Evolutionary conservation across 2,113 vertebrate species (phyloP), one percentile per base, ranked within the genome.

Genomic region (Stercorarius parasiticus): DNA sequence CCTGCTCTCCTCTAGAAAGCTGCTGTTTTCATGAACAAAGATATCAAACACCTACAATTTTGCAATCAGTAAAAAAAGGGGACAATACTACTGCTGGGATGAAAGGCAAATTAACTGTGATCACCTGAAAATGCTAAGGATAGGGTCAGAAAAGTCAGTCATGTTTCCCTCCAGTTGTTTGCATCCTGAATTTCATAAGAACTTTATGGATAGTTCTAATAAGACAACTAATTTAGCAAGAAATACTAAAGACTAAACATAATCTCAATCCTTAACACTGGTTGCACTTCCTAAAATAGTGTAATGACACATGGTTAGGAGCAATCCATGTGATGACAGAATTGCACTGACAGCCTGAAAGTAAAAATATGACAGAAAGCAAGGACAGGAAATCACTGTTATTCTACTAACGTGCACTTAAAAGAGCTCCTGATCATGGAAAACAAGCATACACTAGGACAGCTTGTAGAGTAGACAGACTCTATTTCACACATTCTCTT

Each of bases 231-330:
- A 86, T 42, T 43, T 50, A 91, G n/a, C n/a, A 67, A 85, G 40
- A 88, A 82, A 56, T 50, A 87, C 38, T 74, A 61, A 90, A 82
- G 56, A 71, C n/a, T 50, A 91, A 93, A 32, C 17, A 89, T 66
- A 84, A 71, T 58, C 61, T 84, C 58, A 45, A 53, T 45, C 43
- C 12, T 72, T 86, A 80, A 38, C 17, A 3, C 42, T 79, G 70
- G 30, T 42, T 84, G 49, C 17, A 9, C 29, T 74, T 91, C 71
- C 47, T 55, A 49, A 91, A 81, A 65, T 64, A 59, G 10, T 45
- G 34, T 42, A 84, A 84, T 71, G 49, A 74, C n/a, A 55, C 17
- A 32, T 21, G 21, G 36, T 69, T 56, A 73, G 45, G 26, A 71
- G 40, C 70, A 93, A 80, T 55, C 42, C 38, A 40, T 23, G 34